These are phyloP conservation scores for Malaclemys terrapin DNA, from an alignment of 2,113 vertebrate genomes.

Conservation along the genomic window DNA sequence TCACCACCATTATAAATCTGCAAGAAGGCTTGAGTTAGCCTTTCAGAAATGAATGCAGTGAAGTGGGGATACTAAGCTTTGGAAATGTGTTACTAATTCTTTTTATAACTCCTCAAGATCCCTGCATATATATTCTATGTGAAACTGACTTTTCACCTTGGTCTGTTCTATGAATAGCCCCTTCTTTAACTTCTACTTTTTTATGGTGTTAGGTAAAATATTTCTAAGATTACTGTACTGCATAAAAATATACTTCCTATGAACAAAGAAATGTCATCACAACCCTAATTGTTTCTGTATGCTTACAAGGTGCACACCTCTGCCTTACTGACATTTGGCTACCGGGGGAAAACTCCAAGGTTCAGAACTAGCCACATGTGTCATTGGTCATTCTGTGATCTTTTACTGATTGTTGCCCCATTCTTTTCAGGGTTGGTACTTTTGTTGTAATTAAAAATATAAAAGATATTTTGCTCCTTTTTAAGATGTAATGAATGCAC, in stretches of 20 bases:
- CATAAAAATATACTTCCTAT: not conserved
- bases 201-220: not conserved
- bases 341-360: not conserved
- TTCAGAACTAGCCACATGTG: not conserved
- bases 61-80: not conserved
- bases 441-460: not conserved
- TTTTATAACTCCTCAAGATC: not conserved
- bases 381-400: not conserved
- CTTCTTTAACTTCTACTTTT: not conserved
- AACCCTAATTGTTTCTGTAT: not conserved
- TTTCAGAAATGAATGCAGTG: not conserved
- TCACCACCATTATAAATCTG: not conserved
- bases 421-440: not conserved
- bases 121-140: not conserved
- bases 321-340: not conserved
- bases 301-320: not conserved
- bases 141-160: not conserved
- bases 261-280: not conserved
- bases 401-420: not conserved
- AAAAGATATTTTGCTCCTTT: not conserved
- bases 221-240: not conserved
- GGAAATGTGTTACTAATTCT: not conserved
- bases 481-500: not conserved
- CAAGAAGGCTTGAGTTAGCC: not conserved
- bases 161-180: not conserved